Evolutionary conservation across 2,113 vertebrate genomes (phyloP).

Genomic region (Gymnogyps californianus): DNA sequence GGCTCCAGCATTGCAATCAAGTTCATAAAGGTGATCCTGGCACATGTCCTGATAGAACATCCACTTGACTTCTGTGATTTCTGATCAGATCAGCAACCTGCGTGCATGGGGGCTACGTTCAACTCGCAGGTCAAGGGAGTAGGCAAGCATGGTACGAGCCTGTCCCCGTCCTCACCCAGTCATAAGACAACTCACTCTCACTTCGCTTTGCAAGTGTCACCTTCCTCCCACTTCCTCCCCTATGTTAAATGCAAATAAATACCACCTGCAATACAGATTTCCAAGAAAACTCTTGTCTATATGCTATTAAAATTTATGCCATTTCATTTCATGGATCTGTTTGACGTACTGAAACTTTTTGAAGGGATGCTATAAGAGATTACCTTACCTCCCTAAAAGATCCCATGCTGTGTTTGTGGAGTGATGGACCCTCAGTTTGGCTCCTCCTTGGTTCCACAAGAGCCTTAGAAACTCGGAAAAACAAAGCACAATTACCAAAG

Average conservation of each 20-base stretch:
- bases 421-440: background rate
- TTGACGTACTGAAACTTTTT: background rate
- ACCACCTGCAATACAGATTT: background rate
- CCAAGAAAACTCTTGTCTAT: background rate
- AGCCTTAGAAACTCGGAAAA: background rate
- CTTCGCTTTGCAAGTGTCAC: background rate
- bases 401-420: background rate
- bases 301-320: background rate
- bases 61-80: background rate
- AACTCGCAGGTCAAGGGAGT: background rate
- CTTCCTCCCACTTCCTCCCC: background rate
- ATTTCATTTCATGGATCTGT: background rate
- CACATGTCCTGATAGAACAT: background rate
- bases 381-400: background rate
- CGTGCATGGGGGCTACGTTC: fast-evolving
- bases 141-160: background rate
- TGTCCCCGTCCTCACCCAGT: background rate
- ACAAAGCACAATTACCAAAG: background rate
- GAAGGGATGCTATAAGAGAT: background rate
- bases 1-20: background rate
- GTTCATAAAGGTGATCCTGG: background rate
- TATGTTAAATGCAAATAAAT: background rate
- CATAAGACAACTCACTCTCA: background rate
- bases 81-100: background rate
- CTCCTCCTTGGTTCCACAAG: background rate